Evolutionary conservation across 1,140 invertebrate genomes (phyloP).

Genomic region (Drosophila persimilis): DNA sequence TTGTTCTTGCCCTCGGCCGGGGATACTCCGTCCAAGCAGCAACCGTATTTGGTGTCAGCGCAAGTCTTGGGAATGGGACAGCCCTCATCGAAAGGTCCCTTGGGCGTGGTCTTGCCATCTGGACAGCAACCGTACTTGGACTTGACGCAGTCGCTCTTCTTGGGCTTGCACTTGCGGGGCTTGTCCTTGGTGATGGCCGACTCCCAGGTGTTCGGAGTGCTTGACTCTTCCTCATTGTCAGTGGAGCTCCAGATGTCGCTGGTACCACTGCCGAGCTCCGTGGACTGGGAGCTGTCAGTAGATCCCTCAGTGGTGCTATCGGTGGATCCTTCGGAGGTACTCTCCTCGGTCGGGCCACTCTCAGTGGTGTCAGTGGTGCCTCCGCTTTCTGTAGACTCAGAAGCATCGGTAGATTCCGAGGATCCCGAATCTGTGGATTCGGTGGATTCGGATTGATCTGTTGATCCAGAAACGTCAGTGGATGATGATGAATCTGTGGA

Average conservation of each 20-base stretch:
- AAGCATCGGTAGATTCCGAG: slow-evolving; percentile 35
- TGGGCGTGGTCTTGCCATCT: slow-evolving; percentile 91
- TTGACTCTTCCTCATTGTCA: slow-evolving; percentile 60
- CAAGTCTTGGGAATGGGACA: slow-evolving; percentile 90
- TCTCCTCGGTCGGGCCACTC: slow-evolving; percentile 39
- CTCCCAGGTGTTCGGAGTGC: slow-evolving; percentile 83
- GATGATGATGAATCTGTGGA: slow-evolving; percentile 28
- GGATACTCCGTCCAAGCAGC: slow-evolving; percentile 95
- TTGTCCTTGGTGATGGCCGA: slow-evolving; percentile 83
- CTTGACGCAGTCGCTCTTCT: slow-evolving; percentile 86
- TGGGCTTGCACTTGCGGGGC: slow-evolving; percentile 86
- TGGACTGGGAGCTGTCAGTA: slow-evolving; percentile 54
- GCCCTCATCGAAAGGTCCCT: slow-evolving; percentile 93
- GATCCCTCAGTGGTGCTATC: slow-evolving; percentile 49
- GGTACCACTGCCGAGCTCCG: slow-evolving; percentile 62
- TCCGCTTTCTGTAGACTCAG: slow-evolving; percentile 41
- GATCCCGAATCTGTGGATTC: slow-evolving; percentile 40
- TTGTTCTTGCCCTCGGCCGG: slow-evolving; percentile 89
- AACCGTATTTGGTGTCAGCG: slow-evolving; percentile 92
- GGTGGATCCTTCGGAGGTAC: slow-evolving; percentile 31
- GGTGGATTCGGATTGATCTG: slow-evolving; percentile 19
- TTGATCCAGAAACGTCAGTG: slow-evolving; percentile 36
- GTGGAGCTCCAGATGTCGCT: slow-evolving; percentile 82
- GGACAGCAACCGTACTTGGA: slow-evolving; percentile 94
- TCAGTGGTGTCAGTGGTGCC: slow-evolving; percentile 39